Evolutionary conservation across 2,113 vertebrate species (phyloP), one percentile per base, ranked within the genome.

Genomic region (Plecturocebus donacophilus): DNA sequence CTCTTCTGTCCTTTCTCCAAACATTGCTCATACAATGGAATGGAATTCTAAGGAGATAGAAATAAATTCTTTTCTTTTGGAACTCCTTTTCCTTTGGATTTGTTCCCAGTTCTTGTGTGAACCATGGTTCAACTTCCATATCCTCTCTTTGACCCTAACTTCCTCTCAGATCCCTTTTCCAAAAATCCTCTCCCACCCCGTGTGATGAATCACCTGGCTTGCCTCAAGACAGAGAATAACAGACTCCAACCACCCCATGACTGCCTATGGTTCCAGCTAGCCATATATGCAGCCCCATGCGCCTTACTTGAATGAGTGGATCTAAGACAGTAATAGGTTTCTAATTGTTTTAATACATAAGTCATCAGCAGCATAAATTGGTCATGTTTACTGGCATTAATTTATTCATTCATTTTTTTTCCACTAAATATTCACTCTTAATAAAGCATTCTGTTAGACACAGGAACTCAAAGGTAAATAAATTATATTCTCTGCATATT

Each of bases 151-250:
- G 91, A 98, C 93, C 96, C 93, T 75, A 32, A 80, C 87, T 81
- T 95, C 96, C 91, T 87, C 88, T 97, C 82, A 83, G 95, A 95
- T 96, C 68, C 68, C 61, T 97, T 96, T 95, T 94, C 95, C 97
- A 96, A 97, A 80, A 97, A 95, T 77, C 88, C 79, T 80, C 20
- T 83, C 85, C 64, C 47, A 30, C 80, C 92, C 93, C 23, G 7
- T 73, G 83, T 80, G 89, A 95, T 81, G 76, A 96, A 94, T 96
- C 95, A 96, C 97, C 96, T 97, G 95, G 68, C 87, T 81, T 89
- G 81, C 35, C 95, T 87, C 40, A 49, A 81, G 82, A 81, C 45
- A 38, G 79, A 91, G 88, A 96, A 97, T 85, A 97, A 84, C 10
- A 88, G 49, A 27, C 30, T 47, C 47, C 1, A 45, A 83, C 8